Evolutionary conservation across 2,888 invertebrate genomes (phyloP), one percentile per base, ranked within the genome.

Genomic region (Mimumesa dahlbomi): DNA sequence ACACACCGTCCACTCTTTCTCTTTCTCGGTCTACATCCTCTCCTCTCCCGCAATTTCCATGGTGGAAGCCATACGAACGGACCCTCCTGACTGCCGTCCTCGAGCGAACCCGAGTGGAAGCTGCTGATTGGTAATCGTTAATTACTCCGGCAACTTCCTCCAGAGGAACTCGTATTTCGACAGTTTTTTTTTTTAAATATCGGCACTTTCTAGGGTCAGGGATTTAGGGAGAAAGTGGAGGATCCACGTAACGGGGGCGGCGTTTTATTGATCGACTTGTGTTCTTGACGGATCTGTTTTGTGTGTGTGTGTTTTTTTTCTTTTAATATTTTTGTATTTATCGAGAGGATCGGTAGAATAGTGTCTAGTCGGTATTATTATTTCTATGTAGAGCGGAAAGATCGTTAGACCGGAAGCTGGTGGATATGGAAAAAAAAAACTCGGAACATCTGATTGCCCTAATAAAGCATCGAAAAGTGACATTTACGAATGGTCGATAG

Each of bases 41-140:
- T 38, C 67, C 57, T 46, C 67, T 54, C 64, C 54, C 38, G 19
- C 59, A 42, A 46, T n/a, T 65, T 62, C 61, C 50, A 43, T 54
- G 42, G 43, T 70, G 52, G 50, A 65, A 57, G 65, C 56, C 70
- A 45, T 59, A 61, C 36, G 14, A 29, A 14, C 61, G 54, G 50
- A 69, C 48, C 66, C 62, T 69, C 61, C 66, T 66, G 53, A 52
- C 70, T 65, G 54, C 64, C 53, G 50, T 76, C 56, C 75, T 71
- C 78, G 67, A 74, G 54, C 67, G 42, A 48, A 43, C 38, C 73
- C 75, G 64, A 84, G 72, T 69, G 78, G 77, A 79, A 77, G 77
- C 81, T 75, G 79, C 75, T 82, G 82, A 84, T 82, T 79, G 77
- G 82, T 80, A 77, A 83, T 83, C 81, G 82, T 83, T 82, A 81